These are phyloP conservation scores for Micromesistius poutassou DNA, from an alignment of 2,797 vertebrate species.

Conservation along the genomic window DNA sequence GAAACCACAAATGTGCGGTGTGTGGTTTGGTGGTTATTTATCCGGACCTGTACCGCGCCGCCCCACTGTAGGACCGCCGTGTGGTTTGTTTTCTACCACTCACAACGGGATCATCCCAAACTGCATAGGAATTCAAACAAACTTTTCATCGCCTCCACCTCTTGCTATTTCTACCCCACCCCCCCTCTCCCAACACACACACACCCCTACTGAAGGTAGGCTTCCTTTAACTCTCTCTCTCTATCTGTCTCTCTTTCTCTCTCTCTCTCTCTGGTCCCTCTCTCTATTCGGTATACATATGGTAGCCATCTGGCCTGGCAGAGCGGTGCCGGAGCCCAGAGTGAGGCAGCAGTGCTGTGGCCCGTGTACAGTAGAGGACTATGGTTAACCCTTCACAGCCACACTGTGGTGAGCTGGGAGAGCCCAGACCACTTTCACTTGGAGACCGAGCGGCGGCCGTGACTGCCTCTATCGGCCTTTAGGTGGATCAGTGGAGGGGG, in stretches of 20 bases:
- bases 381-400: conserved; percentile 61
- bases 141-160: neutral
- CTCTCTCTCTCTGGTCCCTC: conserved; percentile 24
- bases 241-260: no score
- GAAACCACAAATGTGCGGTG: neutral
- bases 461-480: neutral
- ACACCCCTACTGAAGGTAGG: no score
- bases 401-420: conserved; percentile 2
- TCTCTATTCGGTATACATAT: conserved; percentile 62
- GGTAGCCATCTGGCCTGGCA: conserved; percentile 75
- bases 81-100: no score
- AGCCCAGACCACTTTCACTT: neutral
- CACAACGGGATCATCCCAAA: no score
- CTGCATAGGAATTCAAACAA: neutral
- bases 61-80: no score
- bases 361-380: conserved; percentile 55
- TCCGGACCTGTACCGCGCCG: no score
- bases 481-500: neutral
- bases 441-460: neutral
- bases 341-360: conserved; percentile 48
- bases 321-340: conserved; percentile 50
- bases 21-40: neutral
- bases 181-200: no score
- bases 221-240: no score
- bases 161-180: neutral